phyloP scores from a whole-genome alignment of 1,140 invertebrate species.

The Diachasma alloeum region DNA sequence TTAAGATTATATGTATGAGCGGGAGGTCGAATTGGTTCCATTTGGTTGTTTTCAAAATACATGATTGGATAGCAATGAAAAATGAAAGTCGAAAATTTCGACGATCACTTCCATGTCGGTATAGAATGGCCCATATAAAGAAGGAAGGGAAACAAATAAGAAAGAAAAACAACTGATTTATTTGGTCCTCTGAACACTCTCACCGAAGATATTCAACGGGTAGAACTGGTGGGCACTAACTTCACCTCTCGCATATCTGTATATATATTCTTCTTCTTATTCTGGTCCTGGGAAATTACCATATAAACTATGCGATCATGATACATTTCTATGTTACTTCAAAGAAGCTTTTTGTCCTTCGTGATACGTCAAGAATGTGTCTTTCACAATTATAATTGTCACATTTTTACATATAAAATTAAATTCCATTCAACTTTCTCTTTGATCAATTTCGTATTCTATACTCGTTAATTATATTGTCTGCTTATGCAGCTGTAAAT shows the following conservation, averaged over 20 bases:
- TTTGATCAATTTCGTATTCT: neutral
- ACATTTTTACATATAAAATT: neutral
- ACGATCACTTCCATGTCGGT: neutral
- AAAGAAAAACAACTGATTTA: conserved; percentile 27
- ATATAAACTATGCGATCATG: conserved; percentile 3
- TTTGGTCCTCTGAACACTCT: conserved; percentile 41
- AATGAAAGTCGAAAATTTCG: neutral
- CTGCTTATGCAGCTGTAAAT: neutral
- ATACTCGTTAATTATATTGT: neutral
- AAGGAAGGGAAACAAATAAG: conserved; percentile 5
- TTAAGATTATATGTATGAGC: neutral
- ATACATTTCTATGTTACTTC: conserved; percentile 3
- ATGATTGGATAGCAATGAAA: neutral
- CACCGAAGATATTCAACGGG: conserved; percentile 58
- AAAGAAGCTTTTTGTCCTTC: too few species aligned
- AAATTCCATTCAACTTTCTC: neutral
- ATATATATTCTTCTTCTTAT: neutral
- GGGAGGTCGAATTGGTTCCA: neutral
- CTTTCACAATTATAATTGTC: neutral
- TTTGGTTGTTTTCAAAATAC: neutral
- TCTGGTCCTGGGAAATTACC: conserved; percentile 8
- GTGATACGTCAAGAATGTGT: neutral
- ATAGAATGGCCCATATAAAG: neutral
- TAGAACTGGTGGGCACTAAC: conserved; percentile 44
- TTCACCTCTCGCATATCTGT: neutral